These are phyloP conservation scores for Diadegma fenestrale DNA, from an alignment of 2,888 invertebrate genomes.

Conservation along the genomic window DNA sequence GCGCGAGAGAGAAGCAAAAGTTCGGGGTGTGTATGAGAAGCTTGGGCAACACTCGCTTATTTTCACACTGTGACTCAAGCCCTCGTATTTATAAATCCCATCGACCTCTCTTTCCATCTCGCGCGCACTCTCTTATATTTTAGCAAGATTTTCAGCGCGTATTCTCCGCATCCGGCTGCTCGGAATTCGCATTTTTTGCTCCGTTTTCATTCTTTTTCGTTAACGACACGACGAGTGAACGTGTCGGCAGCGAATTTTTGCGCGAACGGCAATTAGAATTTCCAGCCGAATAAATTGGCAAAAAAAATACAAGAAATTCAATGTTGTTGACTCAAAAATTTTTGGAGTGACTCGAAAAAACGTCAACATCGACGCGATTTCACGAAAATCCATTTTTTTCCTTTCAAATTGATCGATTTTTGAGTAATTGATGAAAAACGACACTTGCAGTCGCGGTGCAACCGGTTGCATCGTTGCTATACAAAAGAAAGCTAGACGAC, in stretches of 20 bases:
- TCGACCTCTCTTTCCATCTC: slow-evolving; percentile 51
- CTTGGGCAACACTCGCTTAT: slow-evolving; percentile 79
- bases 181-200: background rate
- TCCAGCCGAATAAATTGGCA: background rate
- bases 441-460: background rate
- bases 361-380: background rate
- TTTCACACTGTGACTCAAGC: slow-evolving; percentile 78
- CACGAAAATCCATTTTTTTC: background rate
- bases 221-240: slow-evolving; percentile 22
- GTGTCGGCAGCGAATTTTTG: background rate
- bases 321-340: background rate
- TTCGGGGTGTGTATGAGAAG: slow-evolving; percentile 24
- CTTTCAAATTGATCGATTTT: background rate
- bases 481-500: background rate
- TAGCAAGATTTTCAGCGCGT: slow-evolving; percentile 20
- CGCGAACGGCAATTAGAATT: background rate
- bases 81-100: slow-evolving; percentile 78
- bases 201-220: background rate
- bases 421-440: background rate
- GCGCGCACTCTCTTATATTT: slow-evolving; percentile 49
- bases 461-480: background rate
- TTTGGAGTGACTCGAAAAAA: background rate
- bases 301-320: background rate
- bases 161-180: slow-evolving; percentile 38
- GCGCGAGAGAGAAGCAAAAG: slow-evolving; percentile 35